Percentiles rank a stretch among this genome's conserved stretches.
Evolutionary conservation across 2,888 invertebrate species (phyloP).

Genomic region (Polyommatus icarus): DNA sequence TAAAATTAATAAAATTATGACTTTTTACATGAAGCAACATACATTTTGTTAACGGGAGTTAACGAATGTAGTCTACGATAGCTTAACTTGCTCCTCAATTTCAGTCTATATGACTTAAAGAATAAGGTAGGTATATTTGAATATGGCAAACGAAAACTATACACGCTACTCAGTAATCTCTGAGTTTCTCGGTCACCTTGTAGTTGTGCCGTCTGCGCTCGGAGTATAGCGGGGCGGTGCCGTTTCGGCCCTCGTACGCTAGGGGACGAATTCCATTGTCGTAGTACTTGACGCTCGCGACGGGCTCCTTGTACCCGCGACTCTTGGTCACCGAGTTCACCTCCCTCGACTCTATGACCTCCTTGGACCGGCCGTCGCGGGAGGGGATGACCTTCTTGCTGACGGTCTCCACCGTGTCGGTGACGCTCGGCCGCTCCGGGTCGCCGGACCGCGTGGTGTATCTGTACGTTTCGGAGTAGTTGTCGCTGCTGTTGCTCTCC

Average conservation of each 20-base stretch:
- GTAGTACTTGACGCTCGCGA: constrained; percentile 75
- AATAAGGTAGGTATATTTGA: constrained; percentile 42
- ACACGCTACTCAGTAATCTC: constrained; percentile 62
- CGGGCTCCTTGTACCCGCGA: constrained; percentile 76
- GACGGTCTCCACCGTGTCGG: constrained; percentile 85
- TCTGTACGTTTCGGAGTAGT: constrained; percentile 86
- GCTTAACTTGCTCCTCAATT: constrained; percentile 59
- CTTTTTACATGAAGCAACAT: constrained; percentile 70
- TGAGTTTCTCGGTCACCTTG: constrained; percentile 71
- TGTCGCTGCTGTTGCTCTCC: constrained; percentile 85
- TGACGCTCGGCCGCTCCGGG: constrained; percentile 84
- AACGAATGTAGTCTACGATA: constrained; percentile 57
- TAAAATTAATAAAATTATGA: constrained; percentile 77
- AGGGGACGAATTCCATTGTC: constrained; percentile 72
- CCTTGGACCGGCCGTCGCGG: constrained; percentile 82
- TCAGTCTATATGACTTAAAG: constrained; percentile 72
- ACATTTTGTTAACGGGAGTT: constrained; percentile 58
- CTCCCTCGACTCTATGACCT: constrained; percentile 86
- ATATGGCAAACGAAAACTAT: constrained; percentile 45
- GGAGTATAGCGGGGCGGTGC: constrained; percentile 55
- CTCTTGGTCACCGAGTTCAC: constrained; percentile 86
- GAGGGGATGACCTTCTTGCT: constrained; percentile 85
- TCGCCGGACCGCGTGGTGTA: constrained; percentile 85
- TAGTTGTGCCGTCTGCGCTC: constrained; percentile 73
- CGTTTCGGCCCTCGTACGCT: constrained; percentile 65